phyloP scores from a whole-genome alignment of 1,140 invertebrate genomes.

The Chironomus striatipennis region DNA sequence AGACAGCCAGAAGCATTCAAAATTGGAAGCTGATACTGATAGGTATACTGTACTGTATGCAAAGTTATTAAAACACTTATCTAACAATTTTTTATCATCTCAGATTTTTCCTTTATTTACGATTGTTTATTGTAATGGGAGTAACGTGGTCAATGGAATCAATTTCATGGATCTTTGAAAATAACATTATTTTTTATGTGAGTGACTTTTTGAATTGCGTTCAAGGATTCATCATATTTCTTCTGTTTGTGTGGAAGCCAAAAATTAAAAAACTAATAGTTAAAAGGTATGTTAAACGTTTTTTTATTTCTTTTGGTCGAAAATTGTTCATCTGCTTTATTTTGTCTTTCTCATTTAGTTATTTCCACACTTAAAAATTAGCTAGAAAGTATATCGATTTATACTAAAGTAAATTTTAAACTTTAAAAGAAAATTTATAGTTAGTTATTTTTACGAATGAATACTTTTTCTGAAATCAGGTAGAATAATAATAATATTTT shows the following conservation, averaged over 20 bases:
- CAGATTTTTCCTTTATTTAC: conserved; percentile 20
- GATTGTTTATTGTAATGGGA: neutral
- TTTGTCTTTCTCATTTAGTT: neutral
- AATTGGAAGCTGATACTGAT: conserved; percentile 4
- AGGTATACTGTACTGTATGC: neutral
- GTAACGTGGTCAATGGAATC: neutral
- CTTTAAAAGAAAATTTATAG: too few species aligned
- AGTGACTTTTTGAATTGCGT: conserved; percentile 2
- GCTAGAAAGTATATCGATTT: too few species aligned
- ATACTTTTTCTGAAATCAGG: too few species aligned
- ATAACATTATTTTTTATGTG: neutral
- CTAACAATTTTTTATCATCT: neutral
- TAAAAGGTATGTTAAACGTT: neutral
- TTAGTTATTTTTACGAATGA: too few species aligned
- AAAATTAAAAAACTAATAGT: conserved; percentile 3
- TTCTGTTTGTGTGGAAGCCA: neutral
- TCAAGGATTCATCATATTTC: neutral
- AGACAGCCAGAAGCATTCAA: conserved; percentile 2
- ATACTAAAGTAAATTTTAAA: too few species aligned
- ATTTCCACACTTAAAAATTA: too few species aligned
- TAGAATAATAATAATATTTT: too few species aligned
- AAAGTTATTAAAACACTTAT: neutral
- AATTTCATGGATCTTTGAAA: conserved; percentile 4
- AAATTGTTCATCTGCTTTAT: neutral
- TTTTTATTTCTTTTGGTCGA: neutral